These are phyloP conservation scores for Sphaerophoria taeniata DNA, from an alignment of 2,888 invertebrate species.

Conservation along the genomic window DNA sequence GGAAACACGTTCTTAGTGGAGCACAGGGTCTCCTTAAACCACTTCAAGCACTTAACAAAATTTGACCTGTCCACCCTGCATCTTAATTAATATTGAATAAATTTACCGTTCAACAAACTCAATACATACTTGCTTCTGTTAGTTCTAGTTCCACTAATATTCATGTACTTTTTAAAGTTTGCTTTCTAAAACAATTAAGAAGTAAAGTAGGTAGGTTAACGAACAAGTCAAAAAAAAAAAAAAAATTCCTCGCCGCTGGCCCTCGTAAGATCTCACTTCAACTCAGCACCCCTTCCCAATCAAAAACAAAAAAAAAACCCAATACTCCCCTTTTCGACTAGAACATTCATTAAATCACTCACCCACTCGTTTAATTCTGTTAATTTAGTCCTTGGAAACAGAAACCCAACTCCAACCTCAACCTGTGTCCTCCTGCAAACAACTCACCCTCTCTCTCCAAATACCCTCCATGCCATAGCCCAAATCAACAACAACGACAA, in stretches of 20 bases:
- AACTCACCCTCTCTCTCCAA: not conserved
- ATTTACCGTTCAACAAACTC: too few species aligned
- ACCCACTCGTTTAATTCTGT: conserved; percentile 74
- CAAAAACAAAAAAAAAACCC: too few species aligned
- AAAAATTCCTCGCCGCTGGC: conserved; percentile 8
- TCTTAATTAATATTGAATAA: not conserved
- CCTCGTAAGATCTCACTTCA: conserved; percentile 9
- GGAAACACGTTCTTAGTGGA: too few species aligned
- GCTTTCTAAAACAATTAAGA: conserved; percentile 8
- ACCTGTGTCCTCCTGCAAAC: not conserved
- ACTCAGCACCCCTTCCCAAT: conserved; percentile 31
- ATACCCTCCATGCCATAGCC: conserved; percentile 11
- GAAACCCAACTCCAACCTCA: not conserved
- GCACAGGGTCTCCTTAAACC: too few species aligned
- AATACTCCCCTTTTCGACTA: conserved; percentile 39
- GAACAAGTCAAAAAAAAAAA: not conserved
- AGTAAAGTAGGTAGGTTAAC: not conserved
- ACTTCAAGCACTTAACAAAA: too few species aligned
- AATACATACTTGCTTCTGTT: too few species aligned
- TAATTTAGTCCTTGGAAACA: conserved; percentile 73
- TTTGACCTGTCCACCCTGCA: not conserved
- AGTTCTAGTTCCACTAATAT: not conserved
- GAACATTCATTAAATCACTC: conserved; percentile 74
- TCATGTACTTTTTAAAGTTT: not conserved
- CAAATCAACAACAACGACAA: conserved; percentile 3